Conservation (phyloP, 1,140 invertebrate genomes). For the Hydropsyche tenuis region DNA sequence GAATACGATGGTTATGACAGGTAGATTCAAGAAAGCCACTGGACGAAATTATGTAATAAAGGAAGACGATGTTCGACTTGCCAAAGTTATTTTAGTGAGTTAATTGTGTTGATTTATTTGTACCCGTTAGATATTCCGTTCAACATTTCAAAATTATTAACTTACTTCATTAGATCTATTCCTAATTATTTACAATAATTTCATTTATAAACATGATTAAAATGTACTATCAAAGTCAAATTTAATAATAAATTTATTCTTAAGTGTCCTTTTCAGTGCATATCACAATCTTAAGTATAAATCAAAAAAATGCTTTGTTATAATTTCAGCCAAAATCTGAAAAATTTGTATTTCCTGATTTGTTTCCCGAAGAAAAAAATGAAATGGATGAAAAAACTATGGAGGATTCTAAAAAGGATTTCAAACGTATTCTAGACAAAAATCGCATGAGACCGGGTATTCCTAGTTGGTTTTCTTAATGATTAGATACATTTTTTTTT, state of each 20-base stretch:
- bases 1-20: slow-evolving; percentile 72
- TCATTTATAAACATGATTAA: slow-evolving; percentile 27
- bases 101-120: not conserved
- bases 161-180: too few species aligned
- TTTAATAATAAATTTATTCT: slow-evolving; percentile 32
- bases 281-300: too few species aligned
- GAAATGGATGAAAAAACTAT: slow-evolving; percentile 58
- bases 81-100: slow-evolving; percentile 82
- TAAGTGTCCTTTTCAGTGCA: slow-evolving; percentile 21
- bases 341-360: slow-evolving; percentile 66
- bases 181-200: slow-evolving; percentile 30
- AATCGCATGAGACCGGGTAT: slow-evolving; percentile 62
- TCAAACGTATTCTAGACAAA: slow-evolving; percentile 57
- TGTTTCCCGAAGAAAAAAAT: slow-evolving; percentile 57
- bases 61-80: slow-evolving; percentile 84
- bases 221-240: slow-evolving; percentile 7
- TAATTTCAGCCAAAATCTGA: slow-evolving; percentile 62
- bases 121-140: not conserved
- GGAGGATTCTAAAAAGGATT: slow-evolving; percentile 59
- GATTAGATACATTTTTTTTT: slow-evolving; percentile 11
- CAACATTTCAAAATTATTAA: too few species aligned
- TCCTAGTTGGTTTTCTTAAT: slow-evolving; percentile 68
- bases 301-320: slow-evolving; percentile 39
- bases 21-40: slow-evolving; percentile 63
- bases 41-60: slow-evolving; percentile 72